These are phyloP conservation scores for Agonopterix subpropinquella DNA, from an alignment of 2,888 invertebrate genomes.

Conservation along the genomic window DNA sequence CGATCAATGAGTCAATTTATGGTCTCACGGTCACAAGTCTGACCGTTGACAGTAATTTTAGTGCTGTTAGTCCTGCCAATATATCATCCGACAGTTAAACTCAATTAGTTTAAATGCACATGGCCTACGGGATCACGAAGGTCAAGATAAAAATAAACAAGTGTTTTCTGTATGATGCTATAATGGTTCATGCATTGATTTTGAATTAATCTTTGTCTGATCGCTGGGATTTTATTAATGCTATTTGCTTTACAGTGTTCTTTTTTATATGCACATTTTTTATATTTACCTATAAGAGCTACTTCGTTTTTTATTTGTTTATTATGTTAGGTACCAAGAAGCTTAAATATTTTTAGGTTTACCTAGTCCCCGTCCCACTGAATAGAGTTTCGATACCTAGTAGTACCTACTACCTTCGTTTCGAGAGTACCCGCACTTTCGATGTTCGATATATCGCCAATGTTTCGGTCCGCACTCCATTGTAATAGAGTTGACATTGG, in stretches of 20 bases:
- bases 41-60: conserved; percentile 34
- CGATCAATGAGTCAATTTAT: conserved; percentile 19
- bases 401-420: no score
- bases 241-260: conserved; percentile 1
- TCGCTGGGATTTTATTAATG: conserved; percentile 11
- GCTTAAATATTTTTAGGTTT: no score
- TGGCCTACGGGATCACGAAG: conserved; percentile 20
- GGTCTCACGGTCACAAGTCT: conserved; percentile 16
- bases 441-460: no score
- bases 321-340: no score
- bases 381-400: no score
- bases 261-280: no score
- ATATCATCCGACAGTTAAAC: conserved; percentile 26
- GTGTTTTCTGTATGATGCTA: conserved; percentile 18
- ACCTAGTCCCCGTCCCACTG: no score
- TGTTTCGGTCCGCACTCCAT: no score
- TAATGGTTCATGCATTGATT: conserved; percentile 24
- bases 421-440: no score
- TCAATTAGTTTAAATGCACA: conserved; percentile 27
- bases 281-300: no score
- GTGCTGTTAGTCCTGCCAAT: conserved; percentile 26
- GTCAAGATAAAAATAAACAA: conserved; percentile 31
- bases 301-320: no score
- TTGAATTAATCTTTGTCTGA: conserved; percentile 26
- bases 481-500: no score